A percentile compares a stretch with the other conserved stretches of the same genome.
Evolutionary conservation across 2,113 vertebrate species (phyloP).

Genomic region (Odobenus rosmarus): DNA sequence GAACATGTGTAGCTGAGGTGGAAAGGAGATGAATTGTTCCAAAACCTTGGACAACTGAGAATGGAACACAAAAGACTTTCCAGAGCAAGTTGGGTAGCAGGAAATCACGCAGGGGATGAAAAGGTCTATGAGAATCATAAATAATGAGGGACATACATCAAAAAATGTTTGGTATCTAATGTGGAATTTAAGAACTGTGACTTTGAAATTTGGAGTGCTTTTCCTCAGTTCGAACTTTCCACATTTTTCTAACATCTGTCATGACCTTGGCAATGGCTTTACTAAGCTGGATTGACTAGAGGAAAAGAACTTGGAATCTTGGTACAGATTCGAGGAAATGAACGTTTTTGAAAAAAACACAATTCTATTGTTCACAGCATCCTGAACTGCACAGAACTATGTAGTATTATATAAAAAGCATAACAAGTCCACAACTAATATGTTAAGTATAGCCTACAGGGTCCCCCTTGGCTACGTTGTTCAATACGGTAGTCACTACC

Average conservation of each 20-base stretch:
- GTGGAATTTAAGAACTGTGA: conserved; percentile 35
- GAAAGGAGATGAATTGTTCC: not conserved
- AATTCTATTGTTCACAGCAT: not conserved
- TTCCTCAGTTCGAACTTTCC: not conserved
- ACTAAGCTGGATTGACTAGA: not conserved
- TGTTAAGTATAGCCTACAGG: not conserved
- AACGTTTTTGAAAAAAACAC: not conserved
- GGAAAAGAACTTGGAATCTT: not conserved
- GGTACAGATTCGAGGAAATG: not conserved
- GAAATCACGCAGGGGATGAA: conserved; percentile 10
- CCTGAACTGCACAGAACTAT: not conserved
- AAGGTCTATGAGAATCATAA: conserved; percentile 25
- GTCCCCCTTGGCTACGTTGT: not conserved
- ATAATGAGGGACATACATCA: not conserved
- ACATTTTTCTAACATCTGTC: conserved; percentile 26
- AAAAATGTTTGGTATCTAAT: not conserved
- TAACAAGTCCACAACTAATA: not conserved
- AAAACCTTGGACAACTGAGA: not conserved
- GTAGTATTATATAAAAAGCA: not conserved
- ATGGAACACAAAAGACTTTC: not conserved
- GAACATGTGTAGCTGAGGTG: not conserved
- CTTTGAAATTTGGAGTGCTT: not conserved
- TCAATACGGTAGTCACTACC: not conserved
- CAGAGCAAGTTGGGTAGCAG: not conserved
- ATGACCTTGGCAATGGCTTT: conserved; percentile 10